Percentiles rank a stretch among this genome's conserved stretches.
phyloP scores from a whole-genome alignment of 2,888 invertebrate species.

The Agriopis marginaria region DNA sequence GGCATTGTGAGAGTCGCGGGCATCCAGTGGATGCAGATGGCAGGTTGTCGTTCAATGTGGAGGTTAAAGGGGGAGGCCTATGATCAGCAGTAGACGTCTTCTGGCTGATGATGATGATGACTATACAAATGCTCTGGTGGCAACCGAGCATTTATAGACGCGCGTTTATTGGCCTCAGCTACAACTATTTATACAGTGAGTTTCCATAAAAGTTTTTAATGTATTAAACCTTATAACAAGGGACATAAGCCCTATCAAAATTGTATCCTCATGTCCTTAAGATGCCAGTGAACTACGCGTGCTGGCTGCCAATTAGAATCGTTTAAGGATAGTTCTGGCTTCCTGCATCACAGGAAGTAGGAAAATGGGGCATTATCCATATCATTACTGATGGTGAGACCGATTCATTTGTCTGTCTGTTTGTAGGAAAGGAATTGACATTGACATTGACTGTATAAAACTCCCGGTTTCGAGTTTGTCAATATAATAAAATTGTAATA shows the following conservation, averaged over 20 bases:
- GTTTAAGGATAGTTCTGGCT: conserved; percentile 53
- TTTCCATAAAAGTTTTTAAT: not conserved
- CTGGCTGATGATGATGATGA: too few species aligned
- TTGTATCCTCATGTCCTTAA: conserved; percentile 13
- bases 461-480: too few species aligned
- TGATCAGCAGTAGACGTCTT: too few species aligned
- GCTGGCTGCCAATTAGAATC: conserved; percentile 55
- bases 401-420: not conserved
- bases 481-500: too few species aligned
- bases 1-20: too few species aligned
- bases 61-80: too few species aligned
- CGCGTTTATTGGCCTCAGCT: too few species aligned
- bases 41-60: too few species aligned
- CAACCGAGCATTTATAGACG: too few species aligned
- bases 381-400: conserved; percentile 43
- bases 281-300: conserved; percentile 50
- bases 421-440: not conserved
- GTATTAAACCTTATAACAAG: not conserved
- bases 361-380: conserved; percentile 51
- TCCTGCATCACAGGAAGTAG: conserved; percentile 54
- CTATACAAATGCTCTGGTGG: too few species aligned
- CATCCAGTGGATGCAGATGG: too few species aligned
- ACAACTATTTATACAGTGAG: not conserved
- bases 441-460: too few species aligned
- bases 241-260: not conserved